Conservation (phyloP, 2,113 vertebrate species). For the Dicerorhinus sumatrensis region DNA sequence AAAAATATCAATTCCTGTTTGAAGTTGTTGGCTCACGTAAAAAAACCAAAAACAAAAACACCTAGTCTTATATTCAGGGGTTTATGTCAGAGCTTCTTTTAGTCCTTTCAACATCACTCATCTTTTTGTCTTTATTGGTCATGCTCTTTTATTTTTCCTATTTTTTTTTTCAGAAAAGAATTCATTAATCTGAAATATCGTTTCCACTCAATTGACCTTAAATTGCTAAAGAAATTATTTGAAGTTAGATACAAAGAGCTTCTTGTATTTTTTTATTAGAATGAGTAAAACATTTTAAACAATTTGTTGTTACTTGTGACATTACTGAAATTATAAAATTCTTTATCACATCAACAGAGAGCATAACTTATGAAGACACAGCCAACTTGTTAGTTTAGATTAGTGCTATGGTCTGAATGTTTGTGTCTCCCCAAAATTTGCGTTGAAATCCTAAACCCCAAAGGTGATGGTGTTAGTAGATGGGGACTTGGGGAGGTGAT, state of each 20-base stretch:
- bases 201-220: neutral
- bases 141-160: neutral
- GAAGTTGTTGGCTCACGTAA: neutral
- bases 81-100: neutral
- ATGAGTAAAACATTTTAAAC: neutral
- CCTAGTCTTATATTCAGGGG: neutral
- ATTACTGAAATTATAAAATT: neutral
- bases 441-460: neutral
- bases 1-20: neutral
- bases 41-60: neutral
- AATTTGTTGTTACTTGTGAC: neutral
- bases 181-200: neutral
- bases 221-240: neutral
- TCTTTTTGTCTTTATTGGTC: neutral
- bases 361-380: neutral
- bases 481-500: neutral
- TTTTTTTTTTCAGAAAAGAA: neutral
- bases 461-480: neutral
- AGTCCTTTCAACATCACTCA: neutral
- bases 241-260: neutral
- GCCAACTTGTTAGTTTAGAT: neutral
- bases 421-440: neutral
- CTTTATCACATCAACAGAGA: neutral
- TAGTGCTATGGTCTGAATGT: neutral
- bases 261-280: neutral